Percentiles rank a stretch among this genome's conserved stretches.
Evolutionary conservation across 2,113 vertebrate genomes (phyloP).

Genomic region (Meles meles): DNA sequence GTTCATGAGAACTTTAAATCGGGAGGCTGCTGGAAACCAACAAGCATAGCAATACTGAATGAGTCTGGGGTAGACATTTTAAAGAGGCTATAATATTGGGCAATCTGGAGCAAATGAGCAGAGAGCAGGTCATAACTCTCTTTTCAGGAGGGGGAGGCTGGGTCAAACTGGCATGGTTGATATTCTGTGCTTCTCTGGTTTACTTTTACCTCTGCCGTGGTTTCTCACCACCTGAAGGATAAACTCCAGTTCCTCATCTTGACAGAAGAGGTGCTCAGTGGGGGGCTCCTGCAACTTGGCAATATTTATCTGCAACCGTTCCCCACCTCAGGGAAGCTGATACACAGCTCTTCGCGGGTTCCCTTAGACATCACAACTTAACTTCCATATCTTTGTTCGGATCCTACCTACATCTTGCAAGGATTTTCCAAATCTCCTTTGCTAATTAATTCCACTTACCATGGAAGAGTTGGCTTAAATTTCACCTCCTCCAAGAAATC

Average conservation of each 20-base stretch:
- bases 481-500: not conserved
- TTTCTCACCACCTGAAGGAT: not conserved
- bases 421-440: not conserved
- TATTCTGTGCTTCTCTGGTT: not conserved
- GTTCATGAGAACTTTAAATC: not conserved
- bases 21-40: not conserved
- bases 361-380: not conserved
- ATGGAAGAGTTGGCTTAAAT: not conserved
- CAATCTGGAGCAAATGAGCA: not conserved
- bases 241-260: not conserved
- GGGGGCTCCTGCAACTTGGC: not conserved
- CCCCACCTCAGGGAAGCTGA: not conserved
- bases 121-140: not conserved
- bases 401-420: not conserved
- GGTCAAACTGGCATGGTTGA: not conserved
- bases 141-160: not conserved
- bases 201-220: not conserved
- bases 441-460: not conserved
- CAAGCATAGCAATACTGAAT: not conserved
- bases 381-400: not conserved
- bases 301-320: accelerated
- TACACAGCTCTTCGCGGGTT: not conserved
- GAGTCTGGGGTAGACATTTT: not conserved
- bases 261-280: not conserved
- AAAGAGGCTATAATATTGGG: not conserved